Evolutionary conservation across 1,140 invertebrate species (phyloP).

Genomic region (Drosophila virilis): DNA sequence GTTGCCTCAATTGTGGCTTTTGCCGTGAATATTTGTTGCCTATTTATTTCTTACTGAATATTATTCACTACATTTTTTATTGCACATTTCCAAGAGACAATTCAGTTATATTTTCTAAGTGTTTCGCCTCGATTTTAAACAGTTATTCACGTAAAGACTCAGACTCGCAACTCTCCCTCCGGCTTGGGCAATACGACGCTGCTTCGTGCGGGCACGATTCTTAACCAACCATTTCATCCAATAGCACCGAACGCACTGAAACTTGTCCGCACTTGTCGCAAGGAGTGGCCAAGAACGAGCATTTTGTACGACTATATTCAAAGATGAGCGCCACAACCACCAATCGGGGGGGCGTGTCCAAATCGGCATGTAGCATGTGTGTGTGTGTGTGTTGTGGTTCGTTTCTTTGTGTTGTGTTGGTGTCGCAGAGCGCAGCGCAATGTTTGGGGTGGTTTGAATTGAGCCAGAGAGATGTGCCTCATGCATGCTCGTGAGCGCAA

Average conservation of each 20-base stretch:
- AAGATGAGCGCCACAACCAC: constrained; percentile 53
- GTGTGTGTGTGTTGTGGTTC: neutral
- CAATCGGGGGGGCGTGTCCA: constrained; percentile 36
- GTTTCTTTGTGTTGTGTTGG: constrained; percentile 1
- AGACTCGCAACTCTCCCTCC: constrained; percentile 48
- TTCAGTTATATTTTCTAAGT: neutral
- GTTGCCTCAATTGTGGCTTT: constrained; percentile 41
- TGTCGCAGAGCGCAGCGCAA: constrained; percentile 7
- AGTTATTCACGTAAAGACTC: constrained; percentile 15
- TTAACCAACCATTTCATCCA: constrained; percentile 79
- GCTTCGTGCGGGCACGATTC: constrained; percentile 71
- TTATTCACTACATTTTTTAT: constrained; percentile 34
- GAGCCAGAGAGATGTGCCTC: constrained; percentile 19
- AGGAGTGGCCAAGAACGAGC: constrained; percentile 66
- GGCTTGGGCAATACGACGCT: constrained; percentile 41
- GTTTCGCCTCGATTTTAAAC: constrained; percentile 15
- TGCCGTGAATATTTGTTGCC: constrained; percentile 30
- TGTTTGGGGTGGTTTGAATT: constrained; percentile 26
- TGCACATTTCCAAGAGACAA: constrained; percentile 16
- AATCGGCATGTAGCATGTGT: neutral
- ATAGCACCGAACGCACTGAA: constrained; percentile 81
- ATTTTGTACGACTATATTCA: constrained; percentile 18
- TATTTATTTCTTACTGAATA: constrained; percentile 20
- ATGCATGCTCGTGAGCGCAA: constrained; percentile 25
- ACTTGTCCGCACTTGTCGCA: constrained; percentile 53